Percentiles rank a stretch among this genome's conserved stretches.
Conservation (phyloP, 2,113 vertebrate species). For the Hemichromis elongatus region DNA sequence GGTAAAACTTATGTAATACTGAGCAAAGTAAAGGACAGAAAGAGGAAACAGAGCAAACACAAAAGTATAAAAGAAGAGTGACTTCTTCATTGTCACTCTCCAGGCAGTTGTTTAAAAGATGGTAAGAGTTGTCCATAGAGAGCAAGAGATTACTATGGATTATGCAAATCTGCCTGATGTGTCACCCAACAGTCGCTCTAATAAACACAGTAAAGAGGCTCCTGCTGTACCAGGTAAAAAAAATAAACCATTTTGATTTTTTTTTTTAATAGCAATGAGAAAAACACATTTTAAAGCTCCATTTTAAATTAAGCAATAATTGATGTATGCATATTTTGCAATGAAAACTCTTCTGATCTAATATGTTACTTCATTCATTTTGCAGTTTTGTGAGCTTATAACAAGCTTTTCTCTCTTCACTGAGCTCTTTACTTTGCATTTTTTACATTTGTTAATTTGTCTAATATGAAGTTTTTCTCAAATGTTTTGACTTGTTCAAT, state of each 20-base stretch:
- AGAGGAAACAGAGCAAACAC: neutral
- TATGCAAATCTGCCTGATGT: neutral
- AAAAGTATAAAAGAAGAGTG: neutral
- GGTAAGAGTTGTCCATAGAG: neutral
- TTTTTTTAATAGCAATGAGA: accelerated
- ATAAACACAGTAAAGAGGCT: neutral
- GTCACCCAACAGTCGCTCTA: neutral
- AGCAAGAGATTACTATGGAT: neutral
- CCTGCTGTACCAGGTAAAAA: neutral
- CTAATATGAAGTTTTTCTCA: too few relatives aligned
- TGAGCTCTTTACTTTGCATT: too few relatives aligned
- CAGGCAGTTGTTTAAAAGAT: neutral
- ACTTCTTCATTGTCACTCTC: neutral
- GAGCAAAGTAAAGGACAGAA: neutral
- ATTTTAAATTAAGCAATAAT: neutral
- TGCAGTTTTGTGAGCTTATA: neutral
- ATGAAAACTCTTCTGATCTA: neutral
- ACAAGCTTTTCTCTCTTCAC: neutral
- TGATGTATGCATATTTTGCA: neutral
- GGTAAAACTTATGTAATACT: neutral
- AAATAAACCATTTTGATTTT: neutral
- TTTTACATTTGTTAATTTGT: too few relatives aligned
- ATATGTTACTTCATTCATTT: neutral
- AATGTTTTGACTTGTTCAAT: too few relatives aligned
- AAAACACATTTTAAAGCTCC: neutral